A percentile compares a stretch with the other conserved stretches of the same genome.
phyloP scores from a whole-genome alignment of 1,140 invertebrate genomes.

The Bombus balteatus region DNA sequence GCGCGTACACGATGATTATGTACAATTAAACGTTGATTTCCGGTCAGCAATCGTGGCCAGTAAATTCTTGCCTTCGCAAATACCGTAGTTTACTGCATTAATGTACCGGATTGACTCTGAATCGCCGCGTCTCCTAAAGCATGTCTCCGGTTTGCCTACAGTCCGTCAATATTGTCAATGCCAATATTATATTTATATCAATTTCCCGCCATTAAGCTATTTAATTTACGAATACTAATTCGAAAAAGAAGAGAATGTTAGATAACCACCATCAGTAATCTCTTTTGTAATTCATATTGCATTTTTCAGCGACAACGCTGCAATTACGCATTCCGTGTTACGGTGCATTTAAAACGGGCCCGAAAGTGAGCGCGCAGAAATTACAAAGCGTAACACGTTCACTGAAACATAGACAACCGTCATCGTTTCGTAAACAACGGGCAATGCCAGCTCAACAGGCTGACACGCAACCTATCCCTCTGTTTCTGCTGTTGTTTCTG shows the following conservation, averaged over 20 bases:
- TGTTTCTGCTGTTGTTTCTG: conserved; percentile 17
- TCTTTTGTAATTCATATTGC: neutral
- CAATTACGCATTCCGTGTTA: neutral
- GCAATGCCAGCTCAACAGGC: neutral
- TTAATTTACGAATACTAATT: neutral
- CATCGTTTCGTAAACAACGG: conserved; percentile 35
- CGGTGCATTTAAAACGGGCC: neutral
- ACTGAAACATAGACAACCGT: conserved; percentile 15
- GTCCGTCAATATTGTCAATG: neutral
- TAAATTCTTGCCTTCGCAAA: conserved; percentile 27
- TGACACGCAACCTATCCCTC: neutral
- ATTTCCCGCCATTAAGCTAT: no score
- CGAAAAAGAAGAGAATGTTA: neutral
- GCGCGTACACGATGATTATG: neutral
- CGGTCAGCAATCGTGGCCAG: neutral
- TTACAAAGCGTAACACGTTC: conserved; percentile 41
- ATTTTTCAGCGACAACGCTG: neutral
- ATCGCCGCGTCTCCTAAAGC: neutral
- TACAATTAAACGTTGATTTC: conserved; percentile 1
- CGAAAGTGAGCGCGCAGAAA: conserved; percentile 18
- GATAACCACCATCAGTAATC: no score
- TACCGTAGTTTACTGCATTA: neutral
- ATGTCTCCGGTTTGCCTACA: neutral
- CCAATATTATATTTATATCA: conserved; percentile 16
- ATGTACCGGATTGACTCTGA: neutral